Percentiles rank a stretch among this genome's conserved stretches.
phyloP scores from a whole-genome alignment of 2,888 invertebrate genomes.

The Cyrtodaria siliqua region DNA sequence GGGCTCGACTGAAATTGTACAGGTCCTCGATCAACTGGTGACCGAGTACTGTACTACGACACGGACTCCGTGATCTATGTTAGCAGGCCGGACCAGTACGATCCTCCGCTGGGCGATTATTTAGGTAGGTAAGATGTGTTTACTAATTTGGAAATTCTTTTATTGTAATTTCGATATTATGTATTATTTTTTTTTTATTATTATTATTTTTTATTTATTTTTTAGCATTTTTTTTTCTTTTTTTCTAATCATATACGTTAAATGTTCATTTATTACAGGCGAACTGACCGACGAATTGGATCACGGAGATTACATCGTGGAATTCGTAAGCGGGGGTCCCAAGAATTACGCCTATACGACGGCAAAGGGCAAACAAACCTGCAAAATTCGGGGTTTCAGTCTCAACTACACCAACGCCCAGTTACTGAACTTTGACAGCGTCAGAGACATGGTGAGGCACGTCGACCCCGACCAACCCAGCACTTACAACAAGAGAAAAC shows the following conservation, averaged over 20 bases:
- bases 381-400: slow-evolving; percentile 72
- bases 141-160: background rate
- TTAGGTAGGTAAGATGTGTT: background rate
- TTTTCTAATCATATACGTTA: background rate
- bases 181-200: background rate
- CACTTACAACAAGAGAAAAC: too few species aligned
- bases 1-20: slow-evolving; percentile 35
- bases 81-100: too few species aligned
- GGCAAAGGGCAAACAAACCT: slow-evolving; percentile 43
- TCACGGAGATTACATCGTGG: slow-evolving; percentile 22
- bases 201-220: background rate
- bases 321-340: slow-evolving; percentile 80
- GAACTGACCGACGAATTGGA: slow-evolving; percentile 41
- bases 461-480: background rate
- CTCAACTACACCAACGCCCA: slow-evolving; percentile 55
- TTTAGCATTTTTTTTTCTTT: too few species aligned
- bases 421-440: slow-evolving; percentile 59
- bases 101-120: slow-evolving; percentile 1
- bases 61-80: slow-evolving; percentile 24
- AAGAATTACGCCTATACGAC: slow-evolving; percentile 82
- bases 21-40: slow-evolving; percentile 18
- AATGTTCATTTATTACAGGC: slow-evolving; percentile 29
- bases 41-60: slow-evolving; percentile 20
- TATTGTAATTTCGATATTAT: background rate
- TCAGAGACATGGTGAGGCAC: slow-evolving; percentile 36